phyloP scores from a whole-genome alignment of 2,113 vertebrate genomes.

The Cinclus mexicanus region DNA sequence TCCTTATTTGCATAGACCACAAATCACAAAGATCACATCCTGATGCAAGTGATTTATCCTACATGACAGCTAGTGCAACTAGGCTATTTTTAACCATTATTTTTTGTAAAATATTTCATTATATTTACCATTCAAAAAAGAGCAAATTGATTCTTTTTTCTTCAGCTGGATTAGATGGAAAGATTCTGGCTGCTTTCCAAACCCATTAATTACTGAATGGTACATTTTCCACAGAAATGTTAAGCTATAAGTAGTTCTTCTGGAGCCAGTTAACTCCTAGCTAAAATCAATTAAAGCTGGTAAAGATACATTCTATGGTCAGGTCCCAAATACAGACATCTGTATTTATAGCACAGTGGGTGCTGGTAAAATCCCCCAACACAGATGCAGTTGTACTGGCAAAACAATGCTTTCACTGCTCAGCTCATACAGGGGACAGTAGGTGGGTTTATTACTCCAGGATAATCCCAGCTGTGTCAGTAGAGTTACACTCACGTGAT shows the following conservation, averaged over 20 bases:
- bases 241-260: constrained; percentile 65
- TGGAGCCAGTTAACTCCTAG: constrained; percentile 54
- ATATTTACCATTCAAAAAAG: constrained; percentile 59
- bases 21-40: constrained; percentile 43
- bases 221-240: constrained; percentile 69
- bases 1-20: constrained; percentile 27
- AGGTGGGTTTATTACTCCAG: background rate
- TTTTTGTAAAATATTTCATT: constrained; percentile 55
- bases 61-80: constrained; percentile 28
- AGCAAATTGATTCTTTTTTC: constrained; percentile 48
- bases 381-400: background rate
- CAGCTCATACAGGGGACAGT: background rate
- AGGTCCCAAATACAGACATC: background rate
- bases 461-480: background rate
- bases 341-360: background rate
- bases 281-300: constrained; percentile 61
- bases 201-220: constrained; percentile 68
- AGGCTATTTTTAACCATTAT: constrained; percentile 45
- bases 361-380: background rate
- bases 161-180: constrained; percentile 63
- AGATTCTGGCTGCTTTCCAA: constrained; percentile 68
- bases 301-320: constrained; percentile 39
- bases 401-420: background rate
- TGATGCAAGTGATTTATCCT: constrained; percentile 31
- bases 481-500: background rate